phyloP scores from a whole-genome alignment of 2,888 invertebrate genomes.

The Hymenopus coronatus region DNA sequence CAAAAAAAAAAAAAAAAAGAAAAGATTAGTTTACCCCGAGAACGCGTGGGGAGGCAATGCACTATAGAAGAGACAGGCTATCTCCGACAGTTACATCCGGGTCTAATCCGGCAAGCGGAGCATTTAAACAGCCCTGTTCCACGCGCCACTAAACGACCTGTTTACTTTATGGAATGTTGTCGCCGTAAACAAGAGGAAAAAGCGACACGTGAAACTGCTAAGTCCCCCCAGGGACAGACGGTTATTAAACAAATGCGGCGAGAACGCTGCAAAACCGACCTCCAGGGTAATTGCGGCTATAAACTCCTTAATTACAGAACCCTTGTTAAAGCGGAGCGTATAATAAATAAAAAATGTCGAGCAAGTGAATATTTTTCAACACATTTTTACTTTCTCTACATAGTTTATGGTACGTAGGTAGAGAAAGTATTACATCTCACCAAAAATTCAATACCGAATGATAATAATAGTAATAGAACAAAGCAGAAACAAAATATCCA shows the following conservation, averaged over 20 bases:
- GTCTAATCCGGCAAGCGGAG: neutral
- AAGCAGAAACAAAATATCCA: too few species aligned
- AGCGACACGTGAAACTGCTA: neutral
- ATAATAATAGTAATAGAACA: too few species aligned
- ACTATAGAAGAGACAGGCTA: neutral
- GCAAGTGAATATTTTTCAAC: neutral
- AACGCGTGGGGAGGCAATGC: neutral
- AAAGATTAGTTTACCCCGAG: neutral
- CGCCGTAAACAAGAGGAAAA: neutral
- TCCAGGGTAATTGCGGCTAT: neutral
- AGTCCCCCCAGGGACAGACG: neutral
- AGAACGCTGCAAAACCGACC: neutral
- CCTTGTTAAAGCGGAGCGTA: neutral
- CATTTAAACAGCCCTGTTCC: neutral
- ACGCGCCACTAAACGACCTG: neutral
- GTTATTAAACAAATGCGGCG: neutral
- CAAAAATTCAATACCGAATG: too few species aligned
- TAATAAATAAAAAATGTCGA: neutral
- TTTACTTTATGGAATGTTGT: neutral
- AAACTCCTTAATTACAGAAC: neutral
- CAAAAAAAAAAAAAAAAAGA: too few species aligned
- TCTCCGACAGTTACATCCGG: neutral
- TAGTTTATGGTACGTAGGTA: too few species aligned
- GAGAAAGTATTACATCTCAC: too few species aligned
- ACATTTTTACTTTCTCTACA: too few species aligned